Evolutionary conservation across 1,140 invertebrate species (phyloP), one percentile per base, ranked within the genome.

Genomic region (Belonocnema kinseyi): DNA sequence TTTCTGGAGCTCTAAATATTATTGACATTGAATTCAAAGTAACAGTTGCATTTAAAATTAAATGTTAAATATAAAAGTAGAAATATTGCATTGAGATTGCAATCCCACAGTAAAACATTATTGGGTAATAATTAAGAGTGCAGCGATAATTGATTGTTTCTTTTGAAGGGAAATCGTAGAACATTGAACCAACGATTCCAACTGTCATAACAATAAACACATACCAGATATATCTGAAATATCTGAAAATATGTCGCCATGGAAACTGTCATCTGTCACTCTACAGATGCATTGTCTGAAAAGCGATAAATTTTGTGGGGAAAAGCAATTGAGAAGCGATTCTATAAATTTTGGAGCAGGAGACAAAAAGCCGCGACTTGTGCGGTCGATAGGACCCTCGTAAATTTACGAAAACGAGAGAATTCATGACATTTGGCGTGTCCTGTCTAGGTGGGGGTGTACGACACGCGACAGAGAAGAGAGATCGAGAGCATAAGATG

Each of bases 391-490:
- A 40, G 61, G 61, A 33, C 61, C 61, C 61, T 66, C 61, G 61
- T 66, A 66, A 66, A 66, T 66, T 66, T 66, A 66, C 33, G 61
- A 66, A 66, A 66, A 66, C 61, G 61, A n/a, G 61, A 46, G 61
- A 66, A 66, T 66, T 66, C 61, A 66, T 66, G 61, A 66, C 61
- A 66, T 66, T 66, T 74, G 21, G 33, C 19, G 52, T 71, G 74
- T 82, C 75, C 51, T 75, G 54, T 80, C 50, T 77, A 82, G 70
- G 78, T 72, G 50, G 80, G 72, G 73, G 77, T 82, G 77, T 70
- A 74, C 58, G 56, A 72, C 26, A 66, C 61, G 21, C 26, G 21
- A 66, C 61, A 66, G 61, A 66, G 58, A 66, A 66, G 40, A 66
- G 26, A 40, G 61, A 75, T 54, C 74, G 72, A 61, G 76, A 77